Conservation (phyloP, 2,113 vertebrate genomes). For the Artemisiospiza belli region DNA sequence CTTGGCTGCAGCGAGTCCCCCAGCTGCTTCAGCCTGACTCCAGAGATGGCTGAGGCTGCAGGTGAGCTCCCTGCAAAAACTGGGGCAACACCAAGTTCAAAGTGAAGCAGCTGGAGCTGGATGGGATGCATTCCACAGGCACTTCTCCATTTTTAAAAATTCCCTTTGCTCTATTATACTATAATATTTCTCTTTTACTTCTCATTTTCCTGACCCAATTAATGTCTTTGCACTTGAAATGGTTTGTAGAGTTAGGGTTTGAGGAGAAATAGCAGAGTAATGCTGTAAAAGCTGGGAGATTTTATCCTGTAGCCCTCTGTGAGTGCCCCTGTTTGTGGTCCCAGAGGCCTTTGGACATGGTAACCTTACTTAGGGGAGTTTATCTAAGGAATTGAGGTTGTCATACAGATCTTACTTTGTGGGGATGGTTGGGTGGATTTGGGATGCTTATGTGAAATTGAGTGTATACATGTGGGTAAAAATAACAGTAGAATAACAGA, state of each 20-base stretch:
- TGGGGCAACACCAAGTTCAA: background rate
- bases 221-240: background rate
- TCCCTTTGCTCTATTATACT: background rate
- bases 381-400: background rate
- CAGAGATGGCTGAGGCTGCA: background rate
- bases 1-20: background rate
- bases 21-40: background rate
- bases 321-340: background rate
- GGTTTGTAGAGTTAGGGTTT: background rate
- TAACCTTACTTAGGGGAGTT: background rate
- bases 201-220: background rate
- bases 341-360: background rate
- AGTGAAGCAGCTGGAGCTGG: background rate
- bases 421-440: background rate
- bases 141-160: background rate
- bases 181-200: background rate
- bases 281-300: background rate
- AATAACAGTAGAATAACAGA: background rate
- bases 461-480: background rate
- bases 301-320: background rate
- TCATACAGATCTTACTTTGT: background rate
- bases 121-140: background rate
- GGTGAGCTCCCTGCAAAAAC: background rate
- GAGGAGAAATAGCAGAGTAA: background rate
- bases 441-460: background rate